Conservation (phyloP, 2,797 vertebrate genomes). For the Tapirus indicus region DNA sequence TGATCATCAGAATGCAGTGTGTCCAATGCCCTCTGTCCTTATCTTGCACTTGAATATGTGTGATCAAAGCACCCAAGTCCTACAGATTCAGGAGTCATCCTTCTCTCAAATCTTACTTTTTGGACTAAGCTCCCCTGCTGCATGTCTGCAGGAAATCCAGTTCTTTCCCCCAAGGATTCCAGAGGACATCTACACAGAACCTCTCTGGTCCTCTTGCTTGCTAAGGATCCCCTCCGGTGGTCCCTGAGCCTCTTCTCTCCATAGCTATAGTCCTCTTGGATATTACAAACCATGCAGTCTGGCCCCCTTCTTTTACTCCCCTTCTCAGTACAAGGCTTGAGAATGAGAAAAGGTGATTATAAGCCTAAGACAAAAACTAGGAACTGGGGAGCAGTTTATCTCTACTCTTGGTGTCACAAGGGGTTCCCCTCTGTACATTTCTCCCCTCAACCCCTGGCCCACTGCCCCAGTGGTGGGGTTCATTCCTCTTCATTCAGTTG, state of each 20-base stretch:
- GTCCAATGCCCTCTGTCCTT: not conserved
- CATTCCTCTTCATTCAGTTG: not conserved
- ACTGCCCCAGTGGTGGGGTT: not conserved
- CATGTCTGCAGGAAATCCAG: not conserved
- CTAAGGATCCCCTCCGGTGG: too few species aligned
- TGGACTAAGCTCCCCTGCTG: not conserved
- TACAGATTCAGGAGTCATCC: not conserved
- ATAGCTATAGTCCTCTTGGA: not conserved
- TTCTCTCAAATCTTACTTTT: not conserved
- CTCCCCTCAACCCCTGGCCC: not conserved
- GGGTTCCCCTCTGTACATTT: not conserved
- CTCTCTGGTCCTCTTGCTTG: not conserved
- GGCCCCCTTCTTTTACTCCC: not conserved
- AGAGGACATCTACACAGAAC: rapidly evolving
- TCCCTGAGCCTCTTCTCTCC: not conserved
- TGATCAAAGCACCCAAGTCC: not conserved
- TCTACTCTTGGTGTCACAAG: not conserved
- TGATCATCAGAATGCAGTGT: not conserved
- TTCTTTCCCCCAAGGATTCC: not conserved
- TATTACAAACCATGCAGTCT: not conserved
- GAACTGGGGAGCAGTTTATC: not conserved
- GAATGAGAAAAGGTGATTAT: not conserved
- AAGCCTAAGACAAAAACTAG: not conserved
- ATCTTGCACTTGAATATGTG: not conserved
- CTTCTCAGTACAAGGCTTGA: not conserved